phyloP scores from a whole-genome alignment of 2,888 invertebrate genomes.

The Spicauda simplicius region DNA sequence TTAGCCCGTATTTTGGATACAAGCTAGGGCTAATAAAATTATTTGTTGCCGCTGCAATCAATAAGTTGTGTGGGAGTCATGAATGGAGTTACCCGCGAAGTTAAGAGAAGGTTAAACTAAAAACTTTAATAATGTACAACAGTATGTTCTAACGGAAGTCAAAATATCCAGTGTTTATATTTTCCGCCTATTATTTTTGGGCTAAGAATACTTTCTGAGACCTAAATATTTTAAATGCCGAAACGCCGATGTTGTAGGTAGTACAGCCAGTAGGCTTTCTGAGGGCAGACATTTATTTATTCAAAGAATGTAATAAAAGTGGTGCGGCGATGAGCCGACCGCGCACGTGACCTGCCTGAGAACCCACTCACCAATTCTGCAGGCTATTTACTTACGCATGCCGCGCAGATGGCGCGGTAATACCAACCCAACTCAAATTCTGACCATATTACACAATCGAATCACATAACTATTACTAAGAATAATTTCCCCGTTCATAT shows the following conservation, averaged over 20 bases:
- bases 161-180: too few relatives aligned
- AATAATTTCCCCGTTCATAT: too few relatives aligned
- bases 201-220: neutral
- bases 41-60: too few relatives aligned
- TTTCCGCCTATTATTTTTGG: neutral
- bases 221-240: constrained; percentile 9
- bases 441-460: constrained; percentile 7
- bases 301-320: constrained; percentile 78
- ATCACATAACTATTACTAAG: too few relatives aligned
- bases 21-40: too few relatives aligned
- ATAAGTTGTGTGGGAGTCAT: too few relatives aligned
- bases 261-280: constrained; percentile 50
- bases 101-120: too few relatives aligned
- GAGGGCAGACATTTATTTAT: constrained; percentile 58
- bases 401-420: constrained; percentile 48
- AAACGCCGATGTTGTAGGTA: constrained; percentile 14
- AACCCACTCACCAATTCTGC: constrained; percentile 45
- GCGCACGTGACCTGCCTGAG: constrained; percentile 68
- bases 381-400: constrained; percentile 62
- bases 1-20: too few relatives aligned
- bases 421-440: constrained; percentile 34
- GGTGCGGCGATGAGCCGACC: constrained; percentile 53
- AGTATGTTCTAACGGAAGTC: too few relatives aligned
- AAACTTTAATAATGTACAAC: too few relatives aligned
- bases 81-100: too few relatives aligned